phyloP scores from a whole-genome alignment of 1,140 invertebrate genomes.

The Euborellia annulipes region DNA sequence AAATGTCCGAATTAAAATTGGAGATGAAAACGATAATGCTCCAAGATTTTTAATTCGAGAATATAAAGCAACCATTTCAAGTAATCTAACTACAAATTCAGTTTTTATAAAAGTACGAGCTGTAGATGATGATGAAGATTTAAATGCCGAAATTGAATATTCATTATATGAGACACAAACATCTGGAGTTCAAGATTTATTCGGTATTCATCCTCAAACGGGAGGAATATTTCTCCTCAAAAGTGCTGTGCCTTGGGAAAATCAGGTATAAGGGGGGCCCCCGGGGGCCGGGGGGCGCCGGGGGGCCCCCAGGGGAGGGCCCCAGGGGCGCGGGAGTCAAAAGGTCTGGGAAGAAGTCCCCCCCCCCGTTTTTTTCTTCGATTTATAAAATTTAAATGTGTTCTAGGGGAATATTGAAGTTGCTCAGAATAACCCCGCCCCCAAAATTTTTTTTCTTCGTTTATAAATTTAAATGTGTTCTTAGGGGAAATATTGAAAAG shows the following conservation, averaged over 20 bases:
- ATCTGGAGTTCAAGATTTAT: slow-evolving; percentile 38
- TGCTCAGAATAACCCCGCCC: too few species aligned
- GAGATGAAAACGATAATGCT: slow-evolving; percentile 76
- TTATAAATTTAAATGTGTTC: too few species aligned
- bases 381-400: too few species aligned
- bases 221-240: slow-evolving; percentile 48
- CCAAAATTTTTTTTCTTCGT: too few species aligned
- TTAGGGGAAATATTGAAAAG: too few species aligned
- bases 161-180: slow-evolving; percentile 49
- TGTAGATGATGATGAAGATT: slow-evolving; percentile 49
- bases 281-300: too few species aligned
- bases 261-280: too few species aligned
- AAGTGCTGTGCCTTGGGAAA: slow-evolving; percentile 38
- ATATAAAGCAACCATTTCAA: slow-evolving; percentile 56
- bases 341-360: too few species aligned
- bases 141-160: slow-evolving; percentile 52
- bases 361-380: too few species aligned
- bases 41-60: slow-evolving; percentile 64
- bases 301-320: too few species aligned
- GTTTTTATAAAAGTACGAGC: slow-evolving; percentile 52
- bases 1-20: slow-evolving; percentile 57
- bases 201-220: slow-evolving; percentile 48
- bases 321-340: too few species aligned
- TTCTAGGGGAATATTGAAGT: too few species aligned
- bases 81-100: slow-evolving; percentile 41